phyloP scores from a whole-genome alignment of 2,113 vertebrate genomes.

The Leucopsar rothschildi region DNA sequence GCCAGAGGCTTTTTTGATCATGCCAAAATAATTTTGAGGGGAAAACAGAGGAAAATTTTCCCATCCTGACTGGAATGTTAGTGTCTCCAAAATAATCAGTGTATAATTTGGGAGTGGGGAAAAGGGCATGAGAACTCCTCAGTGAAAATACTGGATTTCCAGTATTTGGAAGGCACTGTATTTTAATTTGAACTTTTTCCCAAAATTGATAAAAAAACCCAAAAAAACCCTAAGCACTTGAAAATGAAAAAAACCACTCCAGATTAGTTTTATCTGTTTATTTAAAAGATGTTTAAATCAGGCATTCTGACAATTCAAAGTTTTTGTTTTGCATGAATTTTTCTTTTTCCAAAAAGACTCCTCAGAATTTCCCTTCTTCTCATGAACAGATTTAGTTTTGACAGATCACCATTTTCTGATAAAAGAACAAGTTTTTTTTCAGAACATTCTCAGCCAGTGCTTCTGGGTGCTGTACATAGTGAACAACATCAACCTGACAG shows the following conservation, averaged over 20 bases:
- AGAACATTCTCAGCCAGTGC: background rate
- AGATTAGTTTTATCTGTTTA: background rate
- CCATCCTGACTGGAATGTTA: background rate
- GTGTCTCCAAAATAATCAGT: background rate
- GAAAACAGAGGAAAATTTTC: background rate
- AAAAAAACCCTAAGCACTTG: background rate
- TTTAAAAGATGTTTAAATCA: background rate
- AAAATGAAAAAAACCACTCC: background rate
- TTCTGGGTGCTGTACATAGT: background rate
- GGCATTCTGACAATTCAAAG: background rate
- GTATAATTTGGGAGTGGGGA: background rate
- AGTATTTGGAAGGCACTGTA: background rate
- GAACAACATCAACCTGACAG: background rate
- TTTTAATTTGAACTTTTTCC: background rate
- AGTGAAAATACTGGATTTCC: background rate
- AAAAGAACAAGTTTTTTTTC: background rate
- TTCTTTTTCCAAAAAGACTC: background rate
- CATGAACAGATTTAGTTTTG: slow-evolving; percentile 39
- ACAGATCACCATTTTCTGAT: slow-evolving; percentile 5
- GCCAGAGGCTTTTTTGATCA: background rate
- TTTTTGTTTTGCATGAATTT: background rate
- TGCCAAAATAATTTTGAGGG: background rate
- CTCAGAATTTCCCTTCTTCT: background rate
- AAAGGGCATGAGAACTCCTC: background rate
- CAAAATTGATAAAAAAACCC: background rate